phyloP scores from a whole-genome alignment of 1,140 invertebrate species.

The Philopotamus ludificatus region DNA sequence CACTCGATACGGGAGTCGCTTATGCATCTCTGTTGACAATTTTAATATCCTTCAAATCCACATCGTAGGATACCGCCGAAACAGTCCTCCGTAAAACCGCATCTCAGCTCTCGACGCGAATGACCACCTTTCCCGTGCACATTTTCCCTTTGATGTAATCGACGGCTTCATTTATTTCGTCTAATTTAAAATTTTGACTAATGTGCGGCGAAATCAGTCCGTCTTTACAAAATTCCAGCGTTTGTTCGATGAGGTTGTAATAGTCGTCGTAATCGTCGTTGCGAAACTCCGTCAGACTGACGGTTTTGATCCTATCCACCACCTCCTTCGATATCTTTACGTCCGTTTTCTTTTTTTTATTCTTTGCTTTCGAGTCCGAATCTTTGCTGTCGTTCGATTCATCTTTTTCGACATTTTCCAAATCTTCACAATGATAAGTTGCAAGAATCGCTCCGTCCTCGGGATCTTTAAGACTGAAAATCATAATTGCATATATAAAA shows the following conservation, averaged over 20 bases:
- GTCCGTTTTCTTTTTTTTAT: constrained; percentile 19
- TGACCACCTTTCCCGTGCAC: constrained; percentile 56
- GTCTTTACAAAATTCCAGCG: constrained; percentile 55
- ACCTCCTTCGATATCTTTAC: constrained; percentile 25
- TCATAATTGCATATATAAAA: neutral
- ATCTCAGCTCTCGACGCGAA: constrained; percentile 46
- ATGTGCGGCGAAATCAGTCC: constrained; percentile 54
- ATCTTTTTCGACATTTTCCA: neutral
- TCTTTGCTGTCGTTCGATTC: too few relatives aligned
- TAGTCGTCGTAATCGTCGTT: constrained; percentile 45
- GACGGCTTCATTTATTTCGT: constrained; percentile 55
- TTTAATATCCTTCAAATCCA: too few relatives aligned
- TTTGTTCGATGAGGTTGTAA: constrained; percentile 50
- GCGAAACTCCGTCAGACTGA: constrained; percentile 40
- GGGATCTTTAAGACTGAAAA: constrained; percentile 24
- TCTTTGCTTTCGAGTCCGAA: constrained; percentile 2
- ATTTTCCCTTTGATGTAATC: constrained; percentile 52
- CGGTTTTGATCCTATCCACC: constrained; percentile 24
- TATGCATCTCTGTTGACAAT: too few relatives aligned
- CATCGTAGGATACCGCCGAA: too few relatives aligned
- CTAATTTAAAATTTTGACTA: constrained; percentile 51
- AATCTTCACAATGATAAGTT: constrained; percentile 29
- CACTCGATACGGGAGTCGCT: too few relatives aligned
- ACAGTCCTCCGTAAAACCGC: too few relatives aligned
- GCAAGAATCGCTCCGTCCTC: constrained; percentile 17